phyloP scores from a whole-genome alignment of 2,113 vertebrate genomes.

The Panurus biarmicus region DNA sequence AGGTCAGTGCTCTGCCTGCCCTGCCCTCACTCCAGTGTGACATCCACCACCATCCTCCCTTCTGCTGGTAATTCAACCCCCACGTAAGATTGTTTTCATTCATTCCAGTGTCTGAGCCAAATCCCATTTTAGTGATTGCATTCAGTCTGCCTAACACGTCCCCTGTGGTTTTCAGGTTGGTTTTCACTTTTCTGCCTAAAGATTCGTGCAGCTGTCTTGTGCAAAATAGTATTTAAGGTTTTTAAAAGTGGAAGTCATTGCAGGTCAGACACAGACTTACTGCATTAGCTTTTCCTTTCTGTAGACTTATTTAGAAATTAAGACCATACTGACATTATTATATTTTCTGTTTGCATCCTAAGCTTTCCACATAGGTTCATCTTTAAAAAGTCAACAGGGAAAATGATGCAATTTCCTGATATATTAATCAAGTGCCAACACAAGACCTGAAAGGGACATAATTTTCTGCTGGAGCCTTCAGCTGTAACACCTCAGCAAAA shows the following conservation, averaged over 20 bases:
- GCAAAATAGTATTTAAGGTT: not conserved
- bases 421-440: not conserved
- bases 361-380: not conserved
- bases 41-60: not conserved
- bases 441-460: not conserved
- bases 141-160: not conserved
- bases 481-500: not conserved
- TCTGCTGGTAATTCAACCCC: not conserved
- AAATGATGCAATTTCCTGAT: not conserved
- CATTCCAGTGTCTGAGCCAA: not conserved
- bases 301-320: not conserved
- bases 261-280: not conserved
- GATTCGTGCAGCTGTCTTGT: not conserved
- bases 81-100: not conserved
- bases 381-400: not conserved
- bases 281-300: not conserved
- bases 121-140: slow-evolving; percentile 1
- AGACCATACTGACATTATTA: not conserved
- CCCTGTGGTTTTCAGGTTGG: not conserved
- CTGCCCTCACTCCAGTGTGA: not conserved
- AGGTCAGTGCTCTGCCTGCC: not conserved
- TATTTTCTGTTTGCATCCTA: not conserved
- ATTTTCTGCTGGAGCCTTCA: not conserved
- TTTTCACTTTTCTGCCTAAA: not conserved
- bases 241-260: not conserved